Evolutionary conservation across 2,888 invertebrate species (phyloP), one percentile per base, ranked within the genome.

Genomic region (Dryobotodes eremita): DNA sequence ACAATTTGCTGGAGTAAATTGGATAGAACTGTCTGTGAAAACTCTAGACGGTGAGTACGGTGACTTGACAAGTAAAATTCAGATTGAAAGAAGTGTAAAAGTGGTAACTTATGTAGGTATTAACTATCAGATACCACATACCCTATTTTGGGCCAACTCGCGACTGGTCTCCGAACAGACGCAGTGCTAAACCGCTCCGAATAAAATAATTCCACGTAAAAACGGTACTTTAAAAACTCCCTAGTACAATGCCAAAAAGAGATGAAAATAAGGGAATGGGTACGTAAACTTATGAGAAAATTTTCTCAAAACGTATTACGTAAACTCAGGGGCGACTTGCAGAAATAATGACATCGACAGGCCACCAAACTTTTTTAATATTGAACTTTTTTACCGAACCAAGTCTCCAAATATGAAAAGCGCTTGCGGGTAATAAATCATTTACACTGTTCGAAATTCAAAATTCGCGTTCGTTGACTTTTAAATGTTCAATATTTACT

Each of bases 331-430:
- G 77, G 79, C 81, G 80, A 84, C 83, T 89, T 85, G 73, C 75
- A 82, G 84, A 85, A 87, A 87, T 89, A 87, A 89, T 78, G 87
- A 84, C 79, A 89, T 86, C 87, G 82, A 86, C 86, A 90, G 86
- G 86, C 79, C 70, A 84, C 81, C 80, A 78, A 90, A 93, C 89
- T 93, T 93, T 92, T 92, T 92, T 91, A 92, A 92, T 92, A 91
- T 91, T 89, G 83, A 91, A 92, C 89, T 92, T 92, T 81, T 89
- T 85, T 80, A 87, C 82, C 81, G 86, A 88, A 86, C 84, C 75
- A 75, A 82, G 80, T 87, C 79, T 77, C 81, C 68, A 83, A 88
- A 88, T 83, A 86, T 85, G 79, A 85, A 83, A 87, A 88, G 80
- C 83, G 80, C 79, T 77, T 75, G 66, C 70, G 69, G 80, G 75